phyloP scores from a whole-genome alignment of 2,113 vertebrate species.

The Leptobrachium leishanense region DNA sequence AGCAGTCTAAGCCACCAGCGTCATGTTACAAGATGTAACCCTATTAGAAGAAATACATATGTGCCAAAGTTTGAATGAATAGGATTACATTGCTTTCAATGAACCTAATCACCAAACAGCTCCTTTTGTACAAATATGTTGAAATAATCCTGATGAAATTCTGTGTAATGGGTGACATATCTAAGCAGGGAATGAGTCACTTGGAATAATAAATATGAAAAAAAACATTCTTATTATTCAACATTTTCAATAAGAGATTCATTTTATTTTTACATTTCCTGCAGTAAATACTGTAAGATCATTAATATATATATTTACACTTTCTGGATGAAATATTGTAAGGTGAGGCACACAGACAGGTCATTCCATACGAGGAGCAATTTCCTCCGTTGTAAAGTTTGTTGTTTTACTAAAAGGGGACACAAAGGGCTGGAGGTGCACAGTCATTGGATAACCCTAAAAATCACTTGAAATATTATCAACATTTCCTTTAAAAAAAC shows the following conservation, averaged over 20 bases:
- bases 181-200: neutral
- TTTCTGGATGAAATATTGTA: too few relatives aligned
- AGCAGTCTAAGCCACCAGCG: too few relatives aligned
- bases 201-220: neutral
- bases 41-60: too few relatives aligned
- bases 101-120: too few relatives aligned
- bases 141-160: neutral
- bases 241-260: too few relatives aligned
- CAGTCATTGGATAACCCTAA: neutral
- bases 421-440: neutral
- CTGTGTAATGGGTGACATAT: neutral
- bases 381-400: neutral
- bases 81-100: neutral
- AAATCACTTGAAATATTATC: neutral
- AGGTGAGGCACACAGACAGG: too few relatives aligned
- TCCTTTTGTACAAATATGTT: neutral
- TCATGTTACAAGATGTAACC: too few relatives aligned
- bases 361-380: too few relatives aligned
- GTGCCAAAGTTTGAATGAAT: neutral
- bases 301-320: too few relatives aligned
- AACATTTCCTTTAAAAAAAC: constrained; percentile 13
- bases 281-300: too few relatives aligned
- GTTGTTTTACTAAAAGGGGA: neutral
- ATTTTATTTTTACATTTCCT: too few relatives aligned
- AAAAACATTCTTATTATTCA: too few relatives aligned